A percentile compares a stretch with the other conserved stretches of the same genome.
Conservation (phyloP, 2,113 vertebrate species). For the Leucoraja erinaceus region DNA sequence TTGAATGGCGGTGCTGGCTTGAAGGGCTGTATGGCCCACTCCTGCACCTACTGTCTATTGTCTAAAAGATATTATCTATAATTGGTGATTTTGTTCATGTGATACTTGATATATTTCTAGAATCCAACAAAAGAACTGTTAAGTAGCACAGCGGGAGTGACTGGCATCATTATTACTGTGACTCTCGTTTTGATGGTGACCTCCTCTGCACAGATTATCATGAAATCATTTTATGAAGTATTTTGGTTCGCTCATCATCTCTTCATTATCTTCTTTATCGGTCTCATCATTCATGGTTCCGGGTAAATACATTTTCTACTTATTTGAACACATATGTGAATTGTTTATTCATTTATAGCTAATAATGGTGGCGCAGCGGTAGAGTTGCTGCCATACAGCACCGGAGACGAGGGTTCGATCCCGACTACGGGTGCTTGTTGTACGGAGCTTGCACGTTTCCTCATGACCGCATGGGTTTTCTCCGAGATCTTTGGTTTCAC, state of each 20-base stretch:
- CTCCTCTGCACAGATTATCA: constrained; percentile 62
- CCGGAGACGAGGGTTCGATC: no score
- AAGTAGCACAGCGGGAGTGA: constrained; percentile 56
- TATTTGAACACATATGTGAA: background rate
- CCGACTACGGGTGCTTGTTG: no score
- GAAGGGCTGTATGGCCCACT: no score
- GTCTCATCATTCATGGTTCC: constrained; percentile 61
- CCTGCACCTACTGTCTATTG: no score
- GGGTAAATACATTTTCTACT: constrained; percentile 56
- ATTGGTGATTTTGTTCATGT: constrained; percentile 35
- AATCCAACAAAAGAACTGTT: constrained; percentile 51
- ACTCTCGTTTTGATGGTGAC: constrained; percentile 62
- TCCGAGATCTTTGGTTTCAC: no score
- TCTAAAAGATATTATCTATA: background rate
- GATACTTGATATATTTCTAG: constrained; percentile 47
- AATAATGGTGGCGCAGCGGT: background rate
- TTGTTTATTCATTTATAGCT: background rate
- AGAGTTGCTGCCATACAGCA: no score
- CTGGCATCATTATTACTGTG: constrained; percentile 63
- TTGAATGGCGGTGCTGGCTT: no score
- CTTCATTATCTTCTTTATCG: constrained; percentile 61
- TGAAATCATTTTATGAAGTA: constrained; percentile 61
- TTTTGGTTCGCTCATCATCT: constrained; percentile 70
- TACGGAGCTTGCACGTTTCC: no score
- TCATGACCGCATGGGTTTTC: no score